Conservation (phyloP, 2,797 vertebrate species). For the Orestias chungarensis region DNA sequence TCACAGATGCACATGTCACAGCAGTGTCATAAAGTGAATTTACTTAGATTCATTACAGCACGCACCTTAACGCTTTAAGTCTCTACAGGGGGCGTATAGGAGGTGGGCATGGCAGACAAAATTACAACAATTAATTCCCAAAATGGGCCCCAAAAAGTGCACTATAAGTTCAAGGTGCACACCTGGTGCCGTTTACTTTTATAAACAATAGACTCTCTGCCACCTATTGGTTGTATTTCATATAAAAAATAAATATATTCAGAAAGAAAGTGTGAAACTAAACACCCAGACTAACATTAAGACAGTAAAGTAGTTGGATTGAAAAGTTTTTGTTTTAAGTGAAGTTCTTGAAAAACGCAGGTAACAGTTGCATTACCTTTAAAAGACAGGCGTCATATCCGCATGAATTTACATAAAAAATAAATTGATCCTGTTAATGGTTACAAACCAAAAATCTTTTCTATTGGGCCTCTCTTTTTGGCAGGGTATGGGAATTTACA, state of each 20-base stretch:
- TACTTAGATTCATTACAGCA: constrained; percentile 80
- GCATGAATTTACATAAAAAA: not conserved
- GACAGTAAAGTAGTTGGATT: not conserved
- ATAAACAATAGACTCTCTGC: constrained; percentile 42
- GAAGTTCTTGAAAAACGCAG: not conserved
- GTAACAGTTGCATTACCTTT: not conserved
- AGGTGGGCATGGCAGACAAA: constrained; percentile 38
- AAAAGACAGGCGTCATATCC: not conserved
- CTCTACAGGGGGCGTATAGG: constrained; percentile 56
- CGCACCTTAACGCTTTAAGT: constrained; percentile 69
- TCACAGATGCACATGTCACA: constrained; percentile 89
- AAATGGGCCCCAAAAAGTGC: constrained; percentile 45
- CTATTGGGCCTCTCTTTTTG: not conserved
- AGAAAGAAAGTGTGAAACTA: not conserved
- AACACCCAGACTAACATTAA: not conserved
- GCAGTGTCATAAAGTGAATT: constrained; percentile 83
- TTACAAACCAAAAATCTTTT: not conserved
- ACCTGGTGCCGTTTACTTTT: constrained; percentile 57
- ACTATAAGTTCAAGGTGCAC: constrained; percentile 40
- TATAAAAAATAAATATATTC: constrained; percentile 46
- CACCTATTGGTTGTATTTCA: constrained; percentile 24
- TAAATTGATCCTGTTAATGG: not conserved
- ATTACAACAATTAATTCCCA: constrained; percentile 70
- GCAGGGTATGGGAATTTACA: too few species aligned
- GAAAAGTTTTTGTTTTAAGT: not conserved